phyloP scores from a whole-genome alignment of 2,797 vertebrate species.

The Orientallactaga sibirica region DNA sequence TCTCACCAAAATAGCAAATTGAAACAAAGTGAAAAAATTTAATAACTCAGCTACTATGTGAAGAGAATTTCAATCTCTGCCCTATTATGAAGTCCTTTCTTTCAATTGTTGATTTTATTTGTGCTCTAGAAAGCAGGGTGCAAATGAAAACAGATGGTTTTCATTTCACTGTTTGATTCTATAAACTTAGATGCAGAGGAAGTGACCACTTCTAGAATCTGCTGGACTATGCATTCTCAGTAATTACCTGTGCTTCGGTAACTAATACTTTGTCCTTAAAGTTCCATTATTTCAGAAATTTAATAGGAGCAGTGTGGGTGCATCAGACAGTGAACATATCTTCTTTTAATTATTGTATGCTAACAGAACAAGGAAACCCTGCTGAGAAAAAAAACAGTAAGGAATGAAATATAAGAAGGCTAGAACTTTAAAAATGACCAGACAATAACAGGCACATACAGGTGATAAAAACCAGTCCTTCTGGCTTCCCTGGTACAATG shows the following conservation, averaged over 20 bases:
- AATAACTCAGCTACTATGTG: background rate
- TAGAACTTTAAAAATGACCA: slow-evolving; percentile 50
- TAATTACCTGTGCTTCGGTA: slow-evolving; percentile 25
- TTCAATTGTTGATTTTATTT: background rate
- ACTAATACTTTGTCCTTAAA: slow-evolving; percentile 43
- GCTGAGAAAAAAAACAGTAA: slow-evolving; percentile 42
- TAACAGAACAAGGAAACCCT: slow-evolving; percentile 57
- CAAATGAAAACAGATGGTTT: background rate
- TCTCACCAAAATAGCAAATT: slow-evolving; percentile 52
- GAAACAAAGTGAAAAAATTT: slow-evolving; percentile 56
- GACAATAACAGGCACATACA: background rate
- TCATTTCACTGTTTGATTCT: slow-evolving; percentile 24
- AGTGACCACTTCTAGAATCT: background rate
- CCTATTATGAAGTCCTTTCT: slow-evolving; percentile 12
- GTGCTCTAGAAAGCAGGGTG: slow-evolving; percentile 21
- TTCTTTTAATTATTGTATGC: slow-evolving; percentile 58
- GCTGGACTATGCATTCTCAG: background rate
- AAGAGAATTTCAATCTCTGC: slow-evolving; percentile 16
- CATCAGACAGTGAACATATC: slow-evolving; percentile 50
- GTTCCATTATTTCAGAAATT: slow-evolving; percentile 61
- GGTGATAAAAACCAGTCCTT: slow-evolving; percentile 2
- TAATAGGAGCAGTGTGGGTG: slow-evolving; percentile 26
- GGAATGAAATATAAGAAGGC: background rate
- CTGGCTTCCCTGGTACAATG: slow-evolving; percentile 28
- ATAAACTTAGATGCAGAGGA: background rate